Percentiles rank a stretch among this genome's conserved stretches.
Evolutionary conservation across 2,888 invertebrate species (phyloP).

Genomic region (Epiblema foenella): DNA sequence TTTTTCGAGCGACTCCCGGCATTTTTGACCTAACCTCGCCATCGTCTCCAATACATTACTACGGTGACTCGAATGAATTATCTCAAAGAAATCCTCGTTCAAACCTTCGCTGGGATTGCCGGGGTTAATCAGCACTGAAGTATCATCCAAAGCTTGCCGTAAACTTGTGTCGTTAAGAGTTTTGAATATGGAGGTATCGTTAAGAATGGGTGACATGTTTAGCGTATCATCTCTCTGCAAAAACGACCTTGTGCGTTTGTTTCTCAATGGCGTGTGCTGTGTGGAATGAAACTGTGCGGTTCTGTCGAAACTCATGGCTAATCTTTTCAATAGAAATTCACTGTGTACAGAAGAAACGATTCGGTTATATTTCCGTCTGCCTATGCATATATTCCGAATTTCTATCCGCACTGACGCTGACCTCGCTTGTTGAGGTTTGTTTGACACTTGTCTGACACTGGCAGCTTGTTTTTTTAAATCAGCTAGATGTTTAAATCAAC

Average conservation of each 20-base stretch:
- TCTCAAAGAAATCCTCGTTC: conserved; percentile 78
- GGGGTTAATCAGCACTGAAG: conserved; percentile 66
- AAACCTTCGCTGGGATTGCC: conserved; percentile 69
- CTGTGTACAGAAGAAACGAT: conserved; percentile 19
- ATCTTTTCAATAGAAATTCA: conserved; percentile 33
- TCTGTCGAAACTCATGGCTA: conserved; percentile 66
- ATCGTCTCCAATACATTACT: conserved; percentile 86
- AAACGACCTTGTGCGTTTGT: conserved; percentile 66
- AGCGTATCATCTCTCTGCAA: conserved; percentile 74
- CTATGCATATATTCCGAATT: too few species aligned
- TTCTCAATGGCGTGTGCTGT: conserved; percentile 70
- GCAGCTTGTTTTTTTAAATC: conserved; percentile 18
- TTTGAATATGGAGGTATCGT: conserved; percentile 79
- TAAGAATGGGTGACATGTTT: conserved; percentile 76
- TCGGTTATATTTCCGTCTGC: not conserved
- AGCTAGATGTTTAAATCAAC: not conserved
- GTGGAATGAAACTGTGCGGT: conserved; percentile 68
- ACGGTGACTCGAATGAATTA: conserved; percentile 73
- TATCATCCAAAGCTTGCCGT: conserved; percentile 76
- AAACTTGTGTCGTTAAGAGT: conserved; percentile 78
- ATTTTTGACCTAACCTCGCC: conserved; percentile 86
- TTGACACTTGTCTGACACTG: conserved; percentile 26
- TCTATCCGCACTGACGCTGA: not conserved
- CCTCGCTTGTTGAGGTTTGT: too few species aligned
- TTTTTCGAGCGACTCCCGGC: conserved; percentile 85